Evolutionary conservation across 1,140 invertebrate genomes (phyloP).

Genomic region (Polyergus mexicanus): DNA sequence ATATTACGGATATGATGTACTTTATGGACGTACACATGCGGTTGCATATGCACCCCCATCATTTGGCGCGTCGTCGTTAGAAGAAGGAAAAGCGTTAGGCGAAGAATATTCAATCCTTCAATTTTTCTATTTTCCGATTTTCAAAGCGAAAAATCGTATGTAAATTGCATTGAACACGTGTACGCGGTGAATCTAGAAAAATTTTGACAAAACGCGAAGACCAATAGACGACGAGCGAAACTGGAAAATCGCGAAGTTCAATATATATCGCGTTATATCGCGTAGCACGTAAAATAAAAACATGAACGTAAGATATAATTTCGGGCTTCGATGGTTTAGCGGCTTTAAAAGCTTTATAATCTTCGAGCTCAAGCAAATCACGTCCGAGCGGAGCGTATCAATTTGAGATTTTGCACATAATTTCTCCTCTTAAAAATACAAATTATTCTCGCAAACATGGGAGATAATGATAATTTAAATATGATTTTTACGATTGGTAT

Average conservation of each 20-base stretch:
- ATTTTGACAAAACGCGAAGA: constrained; percentile 47
- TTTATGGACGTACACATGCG: constrained; percentile 38
- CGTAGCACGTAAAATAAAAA: constrained; percentile 25
- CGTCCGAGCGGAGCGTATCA: constrained; percentile 56
- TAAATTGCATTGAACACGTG: constrained; percentile 8
- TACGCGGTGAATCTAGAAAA: background rate
- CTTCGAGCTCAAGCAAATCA: constrained; percentile 71
- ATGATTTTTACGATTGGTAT: background rate
- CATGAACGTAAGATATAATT: constrained; percentile 47
- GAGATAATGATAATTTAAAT: background rate
- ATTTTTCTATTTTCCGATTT: background rate
- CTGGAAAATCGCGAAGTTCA: constrained; percentile 15
- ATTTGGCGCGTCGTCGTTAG: background rate
- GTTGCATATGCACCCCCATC: constrained; percentile 22
- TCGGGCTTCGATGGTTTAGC: constrained; percentile 62
- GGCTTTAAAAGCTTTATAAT: constrained; percentile 69
- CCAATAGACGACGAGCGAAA: constrained; percentile 50
- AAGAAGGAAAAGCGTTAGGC: background rate
- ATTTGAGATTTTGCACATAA: constrained; percentile 65
- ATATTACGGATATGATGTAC: constrained; percentile 32
- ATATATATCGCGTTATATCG: constrained; percentile 39
- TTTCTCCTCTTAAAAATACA: constrained; percentile 29
- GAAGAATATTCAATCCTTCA: constrained; percentile 19
- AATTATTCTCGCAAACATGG: background rate
- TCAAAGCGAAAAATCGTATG: constrained; percentile 14